These are phyloP conservation scores for Myodes glareolus DNA, from an alignment of 2,113 vertebrate genomes.

Conservation along the genomic window DNA sequence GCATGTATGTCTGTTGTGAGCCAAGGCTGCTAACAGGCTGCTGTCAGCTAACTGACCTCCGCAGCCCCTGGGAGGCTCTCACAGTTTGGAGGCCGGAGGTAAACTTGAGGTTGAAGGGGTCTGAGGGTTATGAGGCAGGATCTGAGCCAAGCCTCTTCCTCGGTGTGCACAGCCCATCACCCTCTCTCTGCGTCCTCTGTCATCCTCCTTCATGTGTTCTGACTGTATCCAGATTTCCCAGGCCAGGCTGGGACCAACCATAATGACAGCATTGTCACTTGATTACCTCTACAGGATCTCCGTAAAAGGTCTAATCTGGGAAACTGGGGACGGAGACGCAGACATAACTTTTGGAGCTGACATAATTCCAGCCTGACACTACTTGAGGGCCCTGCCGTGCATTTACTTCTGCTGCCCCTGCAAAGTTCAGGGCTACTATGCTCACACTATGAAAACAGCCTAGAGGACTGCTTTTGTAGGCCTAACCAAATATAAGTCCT, in stretches of 20 bases:
- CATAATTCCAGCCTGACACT: background rate
- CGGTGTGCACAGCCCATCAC: background rate
- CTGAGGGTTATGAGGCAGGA: background rate
- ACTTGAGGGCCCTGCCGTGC: background rate
- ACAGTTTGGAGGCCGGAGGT: background rate
- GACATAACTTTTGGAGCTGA: background rate
- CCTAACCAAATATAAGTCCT: background rate
- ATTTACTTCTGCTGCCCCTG: background rate
- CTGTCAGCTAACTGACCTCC: no score
- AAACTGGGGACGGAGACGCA: no score
- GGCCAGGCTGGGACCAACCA: background rate
- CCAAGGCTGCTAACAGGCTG: background rate
- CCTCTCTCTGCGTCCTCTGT: background rate
- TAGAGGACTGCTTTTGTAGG: background rate
- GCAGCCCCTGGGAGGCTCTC: background rate
- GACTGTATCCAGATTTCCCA: background rate
- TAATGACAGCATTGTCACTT: background rate
- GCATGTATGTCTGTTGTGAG: rapidly evolving
- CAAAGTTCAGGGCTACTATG: background rate
- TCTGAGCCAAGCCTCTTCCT: background rate
- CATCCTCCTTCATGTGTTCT: background rate
- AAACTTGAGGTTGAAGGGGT: rapidly evolving
- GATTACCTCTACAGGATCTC: background rate
- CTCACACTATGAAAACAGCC: background rate
- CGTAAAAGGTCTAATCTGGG: background rate